These are phyloP conservation scores for Enteromius thamalakanensis DNA, from an alignment of 2,797 vertebrate species.

Conservation along the genomic window DNA sequence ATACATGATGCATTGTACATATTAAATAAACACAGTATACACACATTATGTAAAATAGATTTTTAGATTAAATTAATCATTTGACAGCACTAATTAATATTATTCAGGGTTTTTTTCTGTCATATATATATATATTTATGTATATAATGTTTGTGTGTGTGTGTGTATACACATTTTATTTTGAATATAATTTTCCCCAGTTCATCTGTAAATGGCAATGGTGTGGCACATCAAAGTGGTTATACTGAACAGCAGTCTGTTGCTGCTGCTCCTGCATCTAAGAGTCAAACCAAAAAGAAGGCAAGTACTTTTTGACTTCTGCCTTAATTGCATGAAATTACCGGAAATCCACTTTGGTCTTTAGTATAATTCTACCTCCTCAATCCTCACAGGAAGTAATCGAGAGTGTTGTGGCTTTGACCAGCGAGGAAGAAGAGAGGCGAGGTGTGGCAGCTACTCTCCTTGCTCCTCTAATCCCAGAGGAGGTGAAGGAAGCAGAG, in stretches of 20 bases:
- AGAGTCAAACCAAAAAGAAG: slow-evolving; percentile 75
- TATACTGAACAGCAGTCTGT: slow-evolving; percentile 63
- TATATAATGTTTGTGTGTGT: too few relatives aligned
- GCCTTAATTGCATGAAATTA: background rate
- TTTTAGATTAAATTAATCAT: too few relatives aligned
- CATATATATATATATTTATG: too few relatives aligned
- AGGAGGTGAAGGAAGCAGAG: slow-evolving; percentile 92
- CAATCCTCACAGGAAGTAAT: slow-evolving; percentile 85
- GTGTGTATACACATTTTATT: background rate
- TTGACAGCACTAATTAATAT: too few relatives aligned
- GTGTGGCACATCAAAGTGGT: slow-evolving; percentile 55
- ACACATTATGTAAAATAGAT: too few relatives aligned
- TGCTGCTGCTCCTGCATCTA: slow-evolving; percentile 36
- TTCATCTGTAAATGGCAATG: slow-evolving; percentile 75
- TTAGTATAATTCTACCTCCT: background rate
- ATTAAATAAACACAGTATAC: too few relatives aligned
- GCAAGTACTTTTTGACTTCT: slow-evolving; percentile 55
- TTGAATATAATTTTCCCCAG: slow-evolving; percentile 52
- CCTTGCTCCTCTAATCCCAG: slow-evolving; percentile 89
- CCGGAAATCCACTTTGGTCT: background rate
- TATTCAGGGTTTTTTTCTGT: too few relatives aligned
- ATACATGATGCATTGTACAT: too few relatives aligned
- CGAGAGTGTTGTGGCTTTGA: slow-evolving; percentile 91
- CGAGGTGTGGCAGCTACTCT: slow-evolving; percentile 91
- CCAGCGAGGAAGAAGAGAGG: slow-evolving; percentile 89